phyloP scores from a whole-genome alignment of 2,797 vertebrate species.

The Phataginus tetradactyla region DNA sequence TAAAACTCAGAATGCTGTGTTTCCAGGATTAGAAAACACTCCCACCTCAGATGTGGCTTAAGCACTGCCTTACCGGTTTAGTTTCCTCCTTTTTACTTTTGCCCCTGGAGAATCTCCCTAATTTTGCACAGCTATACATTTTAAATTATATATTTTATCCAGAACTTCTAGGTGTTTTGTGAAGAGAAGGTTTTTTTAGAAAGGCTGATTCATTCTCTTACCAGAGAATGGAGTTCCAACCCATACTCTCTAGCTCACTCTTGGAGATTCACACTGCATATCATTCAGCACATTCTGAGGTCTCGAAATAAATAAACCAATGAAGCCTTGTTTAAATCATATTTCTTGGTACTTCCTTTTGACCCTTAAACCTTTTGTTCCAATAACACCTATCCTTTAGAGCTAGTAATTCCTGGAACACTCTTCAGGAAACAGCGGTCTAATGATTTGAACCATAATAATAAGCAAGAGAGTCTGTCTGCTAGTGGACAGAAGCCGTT shows the following conservation, averaged over 20 bases:
- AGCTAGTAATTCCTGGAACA: background rate
- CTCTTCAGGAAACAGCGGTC: background rate
- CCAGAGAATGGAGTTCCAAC: background rate
- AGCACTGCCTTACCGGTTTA: background rate
- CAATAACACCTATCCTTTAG: constrained; percentile 33
- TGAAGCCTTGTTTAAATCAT: background rate
- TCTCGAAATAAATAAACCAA: background rate
- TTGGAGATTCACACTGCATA: background rate
- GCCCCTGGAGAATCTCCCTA: background rate
- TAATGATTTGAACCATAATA: background rate
- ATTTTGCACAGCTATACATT: background rate
- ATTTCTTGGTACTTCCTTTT: background rate
- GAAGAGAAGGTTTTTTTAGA: background rate
- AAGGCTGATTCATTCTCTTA: background rate
- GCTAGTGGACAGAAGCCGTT: background rate
- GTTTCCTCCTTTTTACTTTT: background rate
- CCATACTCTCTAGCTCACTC: background rate
- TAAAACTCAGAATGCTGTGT: background rate
- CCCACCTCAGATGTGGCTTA: background rate
- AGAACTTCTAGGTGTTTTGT: background rate
- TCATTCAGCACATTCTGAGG: background rate
- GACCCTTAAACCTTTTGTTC: background rate
- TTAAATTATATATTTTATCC: background rate
- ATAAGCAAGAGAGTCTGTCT: background rate
- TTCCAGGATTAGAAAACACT: background rate